A percentile compares a stretch with the other conserved stretches of the same genome.
phyloP scores from a whole-genome alignment of 1,140 invertebrate species.

The Ceratosolen solmsi region DNA sequence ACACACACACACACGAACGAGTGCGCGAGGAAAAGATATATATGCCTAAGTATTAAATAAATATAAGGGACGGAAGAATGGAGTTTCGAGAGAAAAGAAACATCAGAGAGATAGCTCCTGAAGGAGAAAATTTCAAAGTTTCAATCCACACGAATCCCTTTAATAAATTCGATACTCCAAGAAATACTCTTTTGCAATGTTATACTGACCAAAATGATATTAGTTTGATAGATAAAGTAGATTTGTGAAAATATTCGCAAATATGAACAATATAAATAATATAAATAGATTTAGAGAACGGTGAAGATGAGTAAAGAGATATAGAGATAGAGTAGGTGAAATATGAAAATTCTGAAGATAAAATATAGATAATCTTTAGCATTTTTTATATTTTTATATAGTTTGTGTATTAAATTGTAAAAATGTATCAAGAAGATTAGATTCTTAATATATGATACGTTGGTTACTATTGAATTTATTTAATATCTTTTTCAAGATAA shows the following conservation, averaged over 20 bases:
- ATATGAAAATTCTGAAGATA: too few relatives aligned
- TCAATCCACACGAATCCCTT: conserved; percentile 1
- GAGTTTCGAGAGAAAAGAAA: neutral
- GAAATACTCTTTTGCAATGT: neutral
- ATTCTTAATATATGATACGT: too few relatives aligned
- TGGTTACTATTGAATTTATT: too few relatives aligned
- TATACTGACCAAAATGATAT: neutral
- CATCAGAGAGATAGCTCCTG: neutral
- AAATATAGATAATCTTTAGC: too few relatives aligned
- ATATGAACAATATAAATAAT: too few relatives aligned
- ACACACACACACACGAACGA: neutral
- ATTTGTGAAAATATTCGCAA: too few relatives aligned
- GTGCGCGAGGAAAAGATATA: neutral
- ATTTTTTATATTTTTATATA: too few relatives aligned
- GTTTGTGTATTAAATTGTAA: too few relatives aligned
- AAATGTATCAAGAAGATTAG: too few relatives aligned
- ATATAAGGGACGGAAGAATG: neutral
- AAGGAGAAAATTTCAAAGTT: neutral
- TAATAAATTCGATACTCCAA: neutral
- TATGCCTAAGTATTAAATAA: neutral
- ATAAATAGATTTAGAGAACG: neutral
- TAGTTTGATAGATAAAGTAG: too few relatives aligned
- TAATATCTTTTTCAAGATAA: too few relatives aligned
- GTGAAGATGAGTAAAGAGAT: neutral
- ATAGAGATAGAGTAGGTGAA: too few relatives aligned